Percentiles rank a stretch among this genome's conserved stretches.
Evolutionary conservation across 2,888 invertebrate species (phyloP).

Genomic region (Argyra leucocephala): DNA sequence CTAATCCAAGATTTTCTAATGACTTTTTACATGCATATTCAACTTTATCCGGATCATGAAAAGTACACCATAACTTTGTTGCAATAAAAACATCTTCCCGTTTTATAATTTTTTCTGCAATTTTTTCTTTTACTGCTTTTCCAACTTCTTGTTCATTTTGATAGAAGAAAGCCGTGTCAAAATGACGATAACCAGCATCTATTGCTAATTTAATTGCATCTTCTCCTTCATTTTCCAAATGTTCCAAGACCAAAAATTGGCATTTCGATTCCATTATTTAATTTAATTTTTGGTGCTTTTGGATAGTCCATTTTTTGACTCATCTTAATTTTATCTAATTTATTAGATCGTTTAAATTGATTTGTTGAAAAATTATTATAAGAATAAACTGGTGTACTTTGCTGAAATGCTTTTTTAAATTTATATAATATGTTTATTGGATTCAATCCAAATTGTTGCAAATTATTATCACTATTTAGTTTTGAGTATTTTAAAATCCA

Average conservation of each 20-base stretch:
- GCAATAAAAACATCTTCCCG: conserved; percentile 59
- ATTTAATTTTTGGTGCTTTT: conserved; percentile 41
- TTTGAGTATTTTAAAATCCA: background rate
- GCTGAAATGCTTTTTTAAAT: no score
- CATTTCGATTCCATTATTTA: conserved; percentile 51
- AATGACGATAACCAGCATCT: conserved; percentile 62
- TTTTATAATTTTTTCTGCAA: conserved; percentile 54
- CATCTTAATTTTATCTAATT: background rate
- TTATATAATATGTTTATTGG: background rate
- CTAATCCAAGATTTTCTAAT: conserved; percentile 54
- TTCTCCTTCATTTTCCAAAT: conserved; percentile 54
- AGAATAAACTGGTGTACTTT: no score
- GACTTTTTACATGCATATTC: conserved; percentile 53
- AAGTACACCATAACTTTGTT: conserved; percentile 43
- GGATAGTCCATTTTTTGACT: no score
- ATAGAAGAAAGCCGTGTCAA: conserved; percentile 57
- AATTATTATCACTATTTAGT: background rate
- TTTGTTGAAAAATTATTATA: background rate
- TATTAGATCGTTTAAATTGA: background rate
- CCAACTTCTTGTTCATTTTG: conserved; percentile 62
- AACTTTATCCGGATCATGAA: conserved; percentile 56
- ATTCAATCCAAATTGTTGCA: background rate
- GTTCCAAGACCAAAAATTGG: conserved; percentile 58
- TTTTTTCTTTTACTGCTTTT: conserved; percentile 52
- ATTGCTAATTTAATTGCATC: conserved; percentile 62